These are phyloP conservation scores for Stigmatopora nigra DNA, from an alignment of 2,113 vertebrate genomes.

Conservation along the genomic window DNA sequence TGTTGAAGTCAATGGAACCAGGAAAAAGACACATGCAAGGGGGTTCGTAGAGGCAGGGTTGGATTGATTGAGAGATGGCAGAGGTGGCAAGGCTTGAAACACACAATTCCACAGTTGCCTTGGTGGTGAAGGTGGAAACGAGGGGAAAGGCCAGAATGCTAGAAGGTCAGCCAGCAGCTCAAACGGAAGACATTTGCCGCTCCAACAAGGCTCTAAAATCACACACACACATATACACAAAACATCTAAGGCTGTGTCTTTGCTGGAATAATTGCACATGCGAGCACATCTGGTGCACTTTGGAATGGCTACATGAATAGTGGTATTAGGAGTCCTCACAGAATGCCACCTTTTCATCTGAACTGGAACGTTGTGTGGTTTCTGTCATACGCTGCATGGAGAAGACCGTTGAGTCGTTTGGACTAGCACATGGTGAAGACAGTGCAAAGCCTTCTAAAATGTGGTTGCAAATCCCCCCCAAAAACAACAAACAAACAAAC, in stretches of 20 bases:
- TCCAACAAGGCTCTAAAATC: constrained; percentile 47
- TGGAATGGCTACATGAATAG: constrained; percentile 48
- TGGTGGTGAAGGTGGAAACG: constrained; percentile 56
- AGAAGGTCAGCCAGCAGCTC: constrained; percentile 65
- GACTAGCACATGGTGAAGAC: too few relatives aligned
- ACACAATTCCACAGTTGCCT: constrained; percentile 25
- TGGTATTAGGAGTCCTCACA: constrained; percentile 38
- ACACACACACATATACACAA: constrained; percentile 24
- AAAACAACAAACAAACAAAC: too few relatives aligned
- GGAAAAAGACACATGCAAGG: constrained; percentile 1
- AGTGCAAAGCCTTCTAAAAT: too few relatives aligned
- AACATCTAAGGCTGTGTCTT: constrained; percentile 55
- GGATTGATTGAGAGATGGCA: not conserved
- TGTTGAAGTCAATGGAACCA: constrained; percentile 23
- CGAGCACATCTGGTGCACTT: constrained; percentile 67
- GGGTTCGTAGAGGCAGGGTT: not conserved
- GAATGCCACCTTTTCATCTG: not conserved
- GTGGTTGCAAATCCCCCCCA: too few relatives aligned
- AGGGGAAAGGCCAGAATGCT: constrained; percentile 49
- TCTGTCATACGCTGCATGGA: not conserved
- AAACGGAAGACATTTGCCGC: constrained; percentile 64
- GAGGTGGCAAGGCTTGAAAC: constrained; percentile 1
- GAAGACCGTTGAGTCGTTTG: too few relatives aligned
- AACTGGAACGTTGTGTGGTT: not conserved
- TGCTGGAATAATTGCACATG: constrained; percentile 57